Base-by-base conservation (phyloP, 1,140 invertebrate species). In the Zaprionus africanus region DNA sequence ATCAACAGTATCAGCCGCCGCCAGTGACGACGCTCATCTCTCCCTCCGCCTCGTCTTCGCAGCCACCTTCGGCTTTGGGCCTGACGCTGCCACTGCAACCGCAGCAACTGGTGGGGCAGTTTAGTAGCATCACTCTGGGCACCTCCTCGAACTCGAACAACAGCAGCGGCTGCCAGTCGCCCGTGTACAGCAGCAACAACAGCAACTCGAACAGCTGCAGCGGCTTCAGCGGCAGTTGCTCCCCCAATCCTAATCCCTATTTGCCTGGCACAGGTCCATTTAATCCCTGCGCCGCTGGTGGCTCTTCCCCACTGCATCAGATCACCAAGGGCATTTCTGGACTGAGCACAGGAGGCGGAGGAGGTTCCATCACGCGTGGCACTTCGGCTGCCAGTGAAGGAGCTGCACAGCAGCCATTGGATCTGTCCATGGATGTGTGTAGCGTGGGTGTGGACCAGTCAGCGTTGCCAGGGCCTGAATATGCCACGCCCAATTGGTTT, bases 331-430 rank as follows among this genome's bases (percentile, higher is more conserved):
- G 95, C 22, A 94, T 95, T 12, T 95, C 95, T 51, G 95, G 94
- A 49, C 79, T 95, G 12, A 95, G 95, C 78, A 95, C 95, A 1
- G 92, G 93, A 6, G 78, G 91, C 7, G 82, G 70, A 7, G 95
- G 95, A 19, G 95, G 95, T 41, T 96, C 96, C n/a, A 97, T 97
- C 41, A 96, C 96, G 0, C 94, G 96, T 84, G 96, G 96, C 74
- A 96, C 94, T 1, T 94, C 95, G 0, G 94, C 74, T 69, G 92
- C 85, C 78, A 94, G 67, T 90, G 92, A 93, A 58, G 88, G 79
- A 1, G 64, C 80, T 5, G 84, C 76, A 46, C 72, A 75, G 60
- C 90, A 93, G 46, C 92, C 92, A 0, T 24, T 93, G 19, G 92
- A 93, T 71, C 36, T 93, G 3, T 92, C 92, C 38, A 93, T 93